These are phyloP conservation scores for Odontocolon sp. DNA, from an alignment of 2,888 invertebrate genomes.

Conservation along the genomic window DNA sequence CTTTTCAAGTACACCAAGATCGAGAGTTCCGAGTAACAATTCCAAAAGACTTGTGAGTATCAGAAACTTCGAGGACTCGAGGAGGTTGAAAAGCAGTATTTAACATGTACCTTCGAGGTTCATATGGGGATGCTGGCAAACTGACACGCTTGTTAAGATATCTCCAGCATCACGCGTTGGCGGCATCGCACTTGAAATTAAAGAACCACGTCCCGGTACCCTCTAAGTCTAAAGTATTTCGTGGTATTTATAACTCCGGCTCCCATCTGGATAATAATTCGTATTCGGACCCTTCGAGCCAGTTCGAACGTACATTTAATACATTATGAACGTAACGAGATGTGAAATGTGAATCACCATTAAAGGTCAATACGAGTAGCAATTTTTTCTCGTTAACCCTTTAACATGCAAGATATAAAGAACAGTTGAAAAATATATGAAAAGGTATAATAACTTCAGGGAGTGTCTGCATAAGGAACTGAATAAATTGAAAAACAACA, in stretches of 20 bases:
- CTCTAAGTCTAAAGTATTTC: conserved; percentile 8
- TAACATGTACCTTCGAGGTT: conserved; percentile 11
- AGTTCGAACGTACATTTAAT: neutral
- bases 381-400: too few relatives aligned
- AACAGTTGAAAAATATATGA: too few relatives aligned
- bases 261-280: conserved; percentile 4
- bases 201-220: conserved; percentile 9
- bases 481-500: too few relatives aligned
- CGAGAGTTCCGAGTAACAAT: conserved; percentile 19
- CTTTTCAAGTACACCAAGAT: conserved; percentile 1
- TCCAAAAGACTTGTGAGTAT: conserved; percentile 8
- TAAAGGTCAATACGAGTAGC: too few relatives aligned
- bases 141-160: neutral
- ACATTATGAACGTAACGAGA: neutral
- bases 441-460: too few relatives aligned
- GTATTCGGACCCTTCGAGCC: neutral
- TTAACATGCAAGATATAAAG: too few relatives aligned
- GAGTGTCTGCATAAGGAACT: too few relatives aligned
- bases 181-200: conserved; percentile 28
- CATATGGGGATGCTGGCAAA: conserved; percentile 11
- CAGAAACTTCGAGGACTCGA: conserved; percentile 28
- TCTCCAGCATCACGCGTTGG: neutral
- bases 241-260: conserved; percentile 27
- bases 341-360: neutral
- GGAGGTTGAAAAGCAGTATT: conserved; percentile 4